Evolutionary conservation across 2,888 invertebrate species (phyloP), one percentile per base, ranked within the genome.

Genomic region (Drosophila seclusa): DNA sequence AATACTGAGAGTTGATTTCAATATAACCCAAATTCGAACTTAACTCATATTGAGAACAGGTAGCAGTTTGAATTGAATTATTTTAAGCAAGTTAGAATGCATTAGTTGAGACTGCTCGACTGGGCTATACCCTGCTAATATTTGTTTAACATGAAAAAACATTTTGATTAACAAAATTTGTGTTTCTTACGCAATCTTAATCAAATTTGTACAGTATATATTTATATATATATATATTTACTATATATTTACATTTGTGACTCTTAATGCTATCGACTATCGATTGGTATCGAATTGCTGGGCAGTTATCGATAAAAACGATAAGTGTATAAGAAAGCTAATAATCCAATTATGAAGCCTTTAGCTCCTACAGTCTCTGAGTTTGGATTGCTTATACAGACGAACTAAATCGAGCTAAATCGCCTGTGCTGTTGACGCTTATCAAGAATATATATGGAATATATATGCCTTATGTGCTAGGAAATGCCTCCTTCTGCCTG

Each of bases 301-400:
- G 0, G 3, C 6, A 21, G 21, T 13, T 21, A 45, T 45, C 13
- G 7, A 21, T 45, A 7, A 16, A 45, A 45, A 16, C 7, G 13
- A 45, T 45, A 21, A 7, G 7, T 24, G 4, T 0, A 24, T 8
- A 24, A 16, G 45, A 45, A 8, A 10, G 18, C 18, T 10, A 18
- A 18, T 10, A 40, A n/a, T 40, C 5, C 16, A 36, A 42, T 0
- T 2, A 11, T 42, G 2, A 42, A 42, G 5, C 21, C 5, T 21
- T 0, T 5, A 42, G 2, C 5, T 11, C 24, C 0, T 11, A 7
- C 0, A 24, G 21, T 7, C 1, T 16, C 45, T 16, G 2, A 45
- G 21, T 24, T 24, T 16, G 7, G 45, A 7, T 16, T 45, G 13
- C 1, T 13, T 21, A 7, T 7, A 13, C 21, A 7, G 21, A 21